Conservation (phyloP, 2,113 vertebrate species). For the Ancistrus triradiatus region DNA sequence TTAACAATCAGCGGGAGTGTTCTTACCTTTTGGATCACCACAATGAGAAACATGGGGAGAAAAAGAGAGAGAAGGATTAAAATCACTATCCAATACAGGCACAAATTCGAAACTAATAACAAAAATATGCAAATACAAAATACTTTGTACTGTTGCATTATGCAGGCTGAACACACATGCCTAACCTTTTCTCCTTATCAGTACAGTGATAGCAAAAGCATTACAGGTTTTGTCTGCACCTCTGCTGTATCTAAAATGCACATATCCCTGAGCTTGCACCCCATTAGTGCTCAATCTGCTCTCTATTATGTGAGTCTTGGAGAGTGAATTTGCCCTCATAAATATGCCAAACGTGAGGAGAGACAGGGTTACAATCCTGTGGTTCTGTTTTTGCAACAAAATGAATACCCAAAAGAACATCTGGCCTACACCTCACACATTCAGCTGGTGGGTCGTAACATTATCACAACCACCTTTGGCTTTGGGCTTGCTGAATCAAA, state of each 20-base stretch:
- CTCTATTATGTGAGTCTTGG: slow-evolving; percentile 34
- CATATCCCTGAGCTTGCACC: slow-evolving; percentile 34
- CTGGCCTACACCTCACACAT: slow-evolving; percentile 11
- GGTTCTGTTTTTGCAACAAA: slow-evolving; percentile 27
- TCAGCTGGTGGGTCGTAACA: neutral
- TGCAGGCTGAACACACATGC: neutral
- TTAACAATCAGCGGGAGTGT: too few relatives aligned
- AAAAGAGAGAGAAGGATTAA: neutral
- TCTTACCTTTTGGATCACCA: too few relatives aligned
- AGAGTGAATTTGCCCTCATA: slow-evolving; percentile 32
- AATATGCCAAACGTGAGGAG: slow-evolving; percentile 51
- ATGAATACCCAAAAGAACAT: slow-evolving; percentile 15
- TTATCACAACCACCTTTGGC: slow-evolving; percentile 12
- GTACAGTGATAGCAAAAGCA: neutral
- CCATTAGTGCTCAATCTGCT: slow-evolving; percentile 38
- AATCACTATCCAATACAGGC: neutral
- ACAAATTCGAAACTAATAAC: neutral
- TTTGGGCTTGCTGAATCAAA: neutral
- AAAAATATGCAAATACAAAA: neutral
- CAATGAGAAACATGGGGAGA: too few relatives aligned
- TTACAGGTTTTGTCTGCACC: too few relatives aligned
- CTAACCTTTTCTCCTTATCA: neutral
- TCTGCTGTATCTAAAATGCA: too few relatives aligned
- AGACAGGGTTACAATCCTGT: slow-evolving; percentile 28
- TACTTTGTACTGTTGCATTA: slow-evolving; percentile 9